Base-by-base conservation (phyloP, 2,888 invertebrate genomes). In the Nemoura dubitans region DNA sequence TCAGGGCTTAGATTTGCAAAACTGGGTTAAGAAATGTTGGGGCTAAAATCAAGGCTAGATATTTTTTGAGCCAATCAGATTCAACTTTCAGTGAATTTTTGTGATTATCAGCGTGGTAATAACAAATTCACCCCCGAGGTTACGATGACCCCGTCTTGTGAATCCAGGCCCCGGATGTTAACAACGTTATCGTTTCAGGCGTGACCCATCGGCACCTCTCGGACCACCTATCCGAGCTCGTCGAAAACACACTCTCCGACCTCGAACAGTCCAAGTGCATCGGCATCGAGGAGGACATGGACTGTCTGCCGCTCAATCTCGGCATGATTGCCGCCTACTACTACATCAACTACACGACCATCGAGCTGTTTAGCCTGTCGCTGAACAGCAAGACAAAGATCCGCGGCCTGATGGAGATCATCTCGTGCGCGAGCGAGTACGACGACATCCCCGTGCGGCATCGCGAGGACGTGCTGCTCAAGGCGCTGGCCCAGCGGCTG, bases 261-360 rank as follows among this genome's bases (percentile, higher is more conserved):
- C 92, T 99, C 90, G 98, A 99, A 91, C 98, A 98, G 91, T 97
- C 98, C 0, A 98, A 98, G 91, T 99, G 99, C 91, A 98, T 99
- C 89, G 97, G 97, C 85, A 95, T 99, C 7, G 99, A 99, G 91
- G 99, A 99, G 89, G 99, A 99, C 89, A 98, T 99, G 96, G 99
- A 99, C 91, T 97, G 98, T 0, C 94, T 97, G 87, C 98, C 99
- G 0, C 93, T 99, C 59, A 99, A 99, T 93, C 93, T 99, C 91
- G 99, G 99, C 90, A 99, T 99, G 99, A 99, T 99, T 91, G 99
- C 99, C 0, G 98, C 99, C 0, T 99, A 99, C 92, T 99, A 99
- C 92, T 99, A 99, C 92, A 99, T 99, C 90, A 99, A 99, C 92
- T 99, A 99, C 90, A 98, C 99, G 0, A 99, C 99, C 0, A 99